Conservation (phyloP, 35 echinoderm and acorn worm species). For the Amphiura filiformis region DNA sequence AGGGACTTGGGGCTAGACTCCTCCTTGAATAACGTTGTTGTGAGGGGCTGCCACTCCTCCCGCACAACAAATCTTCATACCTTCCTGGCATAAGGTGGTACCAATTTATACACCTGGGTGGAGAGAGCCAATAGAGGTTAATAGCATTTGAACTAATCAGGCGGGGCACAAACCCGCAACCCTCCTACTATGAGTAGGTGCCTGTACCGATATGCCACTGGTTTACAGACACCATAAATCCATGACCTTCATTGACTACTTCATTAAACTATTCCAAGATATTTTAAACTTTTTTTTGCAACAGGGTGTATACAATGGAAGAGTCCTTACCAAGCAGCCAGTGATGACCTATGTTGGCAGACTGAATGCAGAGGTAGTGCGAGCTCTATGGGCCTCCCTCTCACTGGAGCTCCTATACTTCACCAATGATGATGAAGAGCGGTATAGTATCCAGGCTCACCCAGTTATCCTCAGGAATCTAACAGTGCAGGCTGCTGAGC, state of each 20-base stretch:
- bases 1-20: too few species aligned
- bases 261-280: background rate
- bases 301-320: conserved; percentile 61
- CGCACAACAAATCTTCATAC: too few species aligned
- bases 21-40: too few species aligned
- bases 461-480: conserved; percentile 83
- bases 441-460: conserved; percentile 95
- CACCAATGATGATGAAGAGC: conserved; percentile 98
- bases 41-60: too few species aligned
- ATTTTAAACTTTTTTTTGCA: background rate
- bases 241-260: background rate
- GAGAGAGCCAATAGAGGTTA: background rate
- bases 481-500: conserved; percentile 88
- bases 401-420: conserved; percentile 90
- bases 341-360: conserved; percentile 84
- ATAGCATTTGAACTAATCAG: background rate
- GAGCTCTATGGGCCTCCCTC: conserved; percentile 76
- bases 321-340: conserved; percentile 62
- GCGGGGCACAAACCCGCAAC: background rate
- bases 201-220: background rate
- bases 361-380: conserved; percentile 85
- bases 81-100: too few species aligned
- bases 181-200: background rate
- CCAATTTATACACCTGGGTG: too few species aligned
- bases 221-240: background rate